phyloP scores from a whole-genome alignment of 2,888 invertebrate genomes.

The Hetaerina titia region DNA sequence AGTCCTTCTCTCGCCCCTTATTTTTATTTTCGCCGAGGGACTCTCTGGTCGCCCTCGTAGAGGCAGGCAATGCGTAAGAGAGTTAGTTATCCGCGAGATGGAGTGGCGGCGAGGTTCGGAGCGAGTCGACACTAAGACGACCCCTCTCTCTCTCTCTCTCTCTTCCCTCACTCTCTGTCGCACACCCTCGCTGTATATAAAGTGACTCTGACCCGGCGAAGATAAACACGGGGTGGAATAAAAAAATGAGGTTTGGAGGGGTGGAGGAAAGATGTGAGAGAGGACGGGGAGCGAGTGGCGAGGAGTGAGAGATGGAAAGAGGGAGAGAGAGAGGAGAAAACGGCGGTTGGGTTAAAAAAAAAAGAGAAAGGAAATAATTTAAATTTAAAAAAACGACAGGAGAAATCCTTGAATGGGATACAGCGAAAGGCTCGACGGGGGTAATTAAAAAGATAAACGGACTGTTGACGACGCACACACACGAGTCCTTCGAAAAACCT shows the following conservation, averaged over 20 bases:
- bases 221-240: neutral
- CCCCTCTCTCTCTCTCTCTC: neutral
- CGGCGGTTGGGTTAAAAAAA: neutral
- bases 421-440: slow-evolving; percentile 38
- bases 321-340: neutral
- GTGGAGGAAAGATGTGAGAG: neutral
- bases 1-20: neutral
- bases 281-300: neutral
- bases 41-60: neutral
- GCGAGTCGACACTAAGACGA: neutral
- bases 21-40: neutral
- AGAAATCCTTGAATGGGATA: slow-evolving; percentile 55
- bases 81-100: neutral
- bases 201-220: neutral
- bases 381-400: neutral
- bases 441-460: slow-evolving; percentile 66
- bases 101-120: neutral
- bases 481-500: neutral
- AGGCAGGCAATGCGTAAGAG: neutral
- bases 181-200: neutral
- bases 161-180: neutral
- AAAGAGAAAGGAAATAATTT: neutral
- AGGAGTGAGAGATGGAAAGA: neutral
- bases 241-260: neutral
- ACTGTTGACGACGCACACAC: slow-evolving; percentile 17